phyloP scores from a whole-genome alignment of 2,797 vertebrate genomes.

The Dromococcyx pavoninus region DNA sequence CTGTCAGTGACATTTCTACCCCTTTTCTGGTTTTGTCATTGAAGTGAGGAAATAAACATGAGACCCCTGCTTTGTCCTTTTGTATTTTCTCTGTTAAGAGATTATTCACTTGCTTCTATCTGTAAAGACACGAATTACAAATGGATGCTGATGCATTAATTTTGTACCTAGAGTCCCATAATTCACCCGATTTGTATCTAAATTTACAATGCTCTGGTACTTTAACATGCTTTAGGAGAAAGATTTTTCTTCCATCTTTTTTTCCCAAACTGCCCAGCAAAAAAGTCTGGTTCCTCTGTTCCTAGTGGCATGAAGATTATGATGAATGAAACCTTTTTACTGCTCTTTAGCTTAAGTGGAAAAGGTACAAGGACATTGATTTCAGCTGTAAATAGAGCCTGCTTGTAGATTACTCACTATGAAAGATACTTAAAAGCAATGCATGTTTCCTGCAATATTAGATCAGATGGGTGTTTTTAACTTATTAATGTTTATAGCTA shows the following conservation, averaged over 20 bases:
- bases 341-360: neutral
- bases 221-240: neutral
- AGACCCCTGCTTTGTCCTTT: neutral
- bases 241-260: neutral
- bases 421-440: neutral
- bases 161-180: neutral
- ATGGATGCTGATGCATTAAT: neutral
- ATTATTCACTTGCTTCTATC: constrained; percentile 32
- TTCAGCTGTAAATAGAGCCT: neutral
- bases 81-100: neutral
- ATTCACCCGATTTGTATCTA: neutral
- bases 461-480: neutral
- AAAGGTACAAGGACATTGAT: neutral
- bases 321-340: neutral
- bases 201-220: neutral
- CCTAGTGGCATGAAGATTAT: neutral
- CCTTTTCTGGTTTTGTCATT: constrained; percentile 25
- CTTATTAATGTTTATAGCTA: neutral
- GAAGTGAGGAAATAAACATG: constrained; percentile 45
- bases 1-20: constrained; percentile 23
- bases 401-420: neutral
- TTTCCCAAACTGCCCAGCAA: neutral
- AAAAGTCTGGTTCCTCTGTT: neutral
- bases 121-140: neutral
- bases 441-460: neutral